A percentile compares a stretch with the other conserved stretches of the same genome.
Conservation (phyloP, 1,140 invertebrate genomes). For the Cyclargus thomasi region DNA sequence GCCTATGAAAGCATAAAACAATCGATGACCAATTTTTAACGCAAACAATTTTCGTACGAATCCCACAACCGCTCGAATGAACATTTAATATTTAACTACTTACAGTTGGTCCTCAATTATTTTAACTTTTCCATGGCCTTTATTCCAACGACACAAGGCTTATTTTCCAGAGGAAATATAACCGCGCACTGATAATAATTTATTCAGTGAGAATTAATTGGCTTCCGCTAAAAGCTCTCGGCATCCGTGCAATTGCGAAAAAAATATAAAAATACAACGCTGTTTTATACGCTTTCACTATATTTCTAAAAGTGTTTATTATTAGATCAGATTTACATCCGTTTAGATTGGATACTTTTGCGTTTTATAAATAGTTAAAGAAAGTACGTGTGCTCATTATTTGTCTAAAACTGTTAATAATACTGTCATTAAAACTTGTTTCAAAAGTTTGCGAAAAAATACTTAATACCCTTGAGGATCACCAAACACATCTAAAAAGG, state of each 20-base stretch:
- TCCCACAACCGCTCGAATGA: neutral
- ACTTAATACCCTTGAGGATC: too few relatives aligned
- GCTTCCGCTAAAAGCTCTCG: neutral
- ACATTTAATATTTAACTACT: neutral
- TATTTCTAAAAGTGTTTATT: neutral
- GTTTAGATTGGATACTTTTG: neutral
- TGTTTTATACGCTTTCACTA: neutral
- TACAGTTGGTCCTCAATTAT: neutral
- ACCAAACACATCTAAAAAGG: too few relatives aligned
- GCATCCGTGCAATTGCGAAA: neutral
- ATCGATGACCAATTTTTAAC: neutral
- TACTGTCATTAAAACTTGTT: too few relatives aligned
- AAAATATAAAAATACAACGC: neutral
- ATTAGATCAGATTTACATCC: neutral
- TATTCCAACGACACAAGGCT: too few relatives aligned
- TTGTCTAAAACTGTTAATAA: too few relatives aligned
- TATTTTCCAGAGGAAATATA: too few relatives aligned
- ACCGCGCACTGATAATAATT: neutral
- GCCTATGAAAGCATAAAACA: slow-evolving; percentile 4
- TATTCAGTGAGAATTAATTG: slow-evolving; percentile 1
- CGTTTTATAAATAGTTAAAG: neutral
- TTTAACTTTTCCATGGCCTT: too few relatives aligned
- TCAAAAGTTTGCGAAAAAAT: too few relatives aligned
- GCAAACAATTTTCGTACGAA: slow-evolving; percentile 6
- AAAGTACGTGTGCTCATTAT: too few relatives aligned